A percentile compares a stretch with the other conserved stretches of the same genome.
phyloP scores from a whole-genome alignment of 2,113 vertebrate species.

The Hydrolagus affinis region DNA sequence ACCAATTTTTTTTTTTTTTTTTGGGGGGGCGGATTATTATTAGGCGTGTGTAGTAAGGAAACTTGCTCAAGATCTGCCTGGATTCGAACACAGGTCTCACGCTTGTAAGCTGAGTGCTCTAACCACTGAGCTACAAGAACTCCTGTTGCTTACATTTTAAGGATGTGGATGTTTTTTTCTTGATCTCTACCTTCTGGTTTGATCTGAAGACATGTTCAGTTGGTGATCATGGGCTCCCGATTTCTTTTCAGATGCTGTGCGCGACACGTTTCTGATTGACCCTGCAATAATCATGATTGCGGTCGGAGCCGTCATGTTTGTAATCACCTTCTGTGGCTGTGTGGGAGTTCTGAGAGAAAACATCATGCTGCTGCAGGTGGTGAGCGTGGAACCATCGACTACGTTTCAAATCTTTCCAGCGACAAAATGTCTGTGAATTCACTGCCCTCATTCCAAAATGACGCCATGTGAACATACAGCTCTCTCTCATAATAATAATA shows the following conservation, averaged over 20 bases:
- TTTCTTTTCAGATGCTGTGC: slow-evolving; percentile 52
- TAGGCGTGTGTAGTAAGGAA: too few relatives aligned
- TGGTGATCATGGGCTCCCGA: background rate
- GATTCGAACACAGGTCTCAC: too few relatives aligned
- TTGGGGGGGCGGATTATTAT: too few relatives aligned
- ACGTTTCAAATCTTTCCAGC: background rate
- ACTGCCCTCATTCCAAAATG: background rate
- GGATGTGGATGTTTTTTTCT: too few relatives aligned
- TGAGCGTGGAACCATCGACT: slow-evolving; percentile 39
- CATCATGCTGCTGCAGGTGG: slow-evolving; percentile 59
- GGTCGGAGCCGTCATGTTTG: slow-evolving; percentile 68
- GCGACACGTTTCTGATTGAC: slow-evolving; percentile 61
- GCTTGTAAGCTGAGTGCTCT: too few relatives aligned
- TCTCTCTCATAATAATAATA: too few relatives aligned
- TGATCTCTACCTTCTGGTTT: too few relatives aligned
- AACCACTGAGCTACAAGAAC: too few relatives aligned
- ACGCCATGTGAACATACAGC: too few relatives aligned
- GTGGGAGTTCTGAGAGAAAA: slow-evolving; percentile 61
- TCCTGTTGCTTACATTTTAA: too few relatives aligned
- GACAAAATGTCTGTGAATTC: background rate
- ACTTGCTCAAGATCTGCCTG: too few relatives aligned
- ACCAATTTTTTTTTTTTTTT: too few relatives aligned
- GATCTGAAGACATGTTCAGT: background rate
- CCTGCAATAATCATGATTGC: slow-evolving; percentile 61
- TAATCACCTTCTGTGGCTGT: slow-evolving; percentile 67